Conservation (phyloP, 2,888 invertebrate genomes). For the Oasisia sp. region DNA sequence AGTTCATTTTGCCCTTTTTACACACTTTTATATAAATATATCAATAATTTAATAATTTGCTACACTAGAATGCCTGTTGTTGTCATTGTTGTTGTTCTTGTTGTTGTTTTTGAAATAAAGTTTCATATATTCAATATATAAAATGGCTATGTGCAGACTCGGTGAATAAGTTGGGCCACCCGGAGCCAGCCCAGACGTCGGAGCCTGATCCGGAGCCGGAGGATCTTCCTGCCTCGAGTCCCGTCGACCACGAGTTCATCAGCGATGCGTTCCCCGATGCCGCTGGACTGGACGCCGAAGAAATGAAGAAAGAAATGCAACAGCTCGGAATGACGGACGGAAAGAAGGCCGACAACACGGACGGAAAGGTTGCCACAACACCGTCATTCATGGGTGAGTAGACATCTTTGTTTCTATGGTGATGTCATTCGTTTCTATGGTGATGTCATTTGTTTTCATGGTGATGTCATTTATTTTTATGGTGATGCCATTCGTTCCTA, state of each 20-base stretch:
- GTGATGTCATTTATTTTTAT: too few relatives aligned
- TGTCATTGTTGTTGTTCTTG: too few relatives aligned
- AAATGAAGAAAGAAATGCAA: slow-evolving; percentile 75
- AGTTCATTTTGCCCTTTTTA: not conserved
- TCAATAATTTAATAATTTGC: too few relatives aligned
- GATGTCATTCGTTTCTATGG: not conserved
- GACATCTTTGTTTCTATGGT: not conserved
- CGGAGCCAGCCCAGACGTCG: not conserved
- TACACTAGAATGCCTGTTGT: too few relatives aligned
- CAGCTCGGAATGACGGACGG: slow-evolving; percentile 74
- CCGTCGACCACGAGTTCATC: slow-evolving; percentile 76
- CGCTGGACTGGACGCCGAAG: slow-evolving; percentile 58
- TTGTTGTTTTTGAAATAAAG: not conserved
- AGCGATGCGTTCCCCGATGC: slow-evolving; percentile 77
- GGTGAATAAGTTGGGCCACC: not conserved
- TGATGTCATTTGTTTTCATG: not conserved
- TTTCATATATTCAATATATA: not conserved
- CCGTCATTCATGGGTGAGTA: not conserved
- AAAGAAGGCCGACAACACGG: slow-evolving; percentile 23
- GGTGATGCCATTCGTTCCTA: not conserved
- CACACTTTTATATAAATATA: too few relatives aligned
- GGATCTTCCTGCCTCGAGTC: slow-evolving; percentile 43
- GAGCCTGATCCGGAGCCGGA: slow-evolving; percentile 32
- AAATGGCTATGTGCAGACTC: not conserved
- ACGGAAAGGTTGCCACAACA: not conserved